Evolutionary conservation across 2,113 vertebrate species (phyloP).

Genomic region (Misgurnus anguillicaudatus): DNA sequence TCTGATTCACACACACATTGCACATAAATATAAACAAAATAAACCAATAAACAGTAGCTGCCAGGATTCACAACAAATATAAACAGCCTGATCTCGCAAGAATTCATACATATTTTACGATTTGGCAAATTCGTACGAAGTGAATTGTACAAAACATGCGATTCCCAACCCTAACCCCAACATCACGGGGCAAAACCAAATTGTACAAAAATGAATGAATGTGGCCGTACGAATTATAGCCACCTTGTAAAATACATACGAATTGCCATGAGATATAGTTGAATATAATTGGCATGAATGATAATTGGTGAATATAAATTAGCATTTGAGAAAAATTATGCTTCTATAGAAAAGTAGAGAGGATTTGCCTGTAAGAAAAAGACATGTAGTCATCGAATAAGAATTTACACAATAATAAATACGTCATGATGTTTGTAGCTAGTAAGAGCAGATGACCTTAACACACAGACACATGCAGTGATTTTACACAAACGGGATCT

Average conservation of each 20-base stretch:
- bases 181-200: no score
- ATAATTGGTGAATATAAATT: constrained; percentile 10
- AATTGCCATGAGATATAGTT: no score
- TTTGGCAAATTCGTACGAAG: no score
- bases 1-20: constrained; percentile 33
- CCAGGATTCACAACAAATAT: constrained; percentile 27
- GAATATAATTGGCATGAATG: background rate
- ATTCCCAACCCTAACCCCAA: no score
- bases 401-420: constrained; percentile 22
- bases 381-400: constrained; percentile 1
- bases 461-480: constrained; percentile 40
- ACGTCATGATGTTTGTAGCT: background rate
- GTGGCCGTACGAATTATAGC: no score
- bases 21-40: constrained; percentile 11
- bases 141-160: no score
- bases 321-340: background rate
- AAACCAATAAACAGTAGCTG: constrained; percentile 48
- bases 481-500: constrained; percentile 34
- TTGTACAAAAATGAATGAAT: no score
- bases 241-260: no score
- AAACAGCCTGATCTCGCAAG: no score
- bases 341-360: background rate
- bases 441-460: constrained; percentile 7
- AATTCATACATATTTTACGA: no score
- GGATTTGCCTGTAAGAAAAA: constrained; percentile 14